Percentiles rank a stretch among this genome's conserved stretches.
Evolutionary conservation across 2,888 invertebrate genomes (phyloP).

Genomic region (Fragum fragum): DNA sequence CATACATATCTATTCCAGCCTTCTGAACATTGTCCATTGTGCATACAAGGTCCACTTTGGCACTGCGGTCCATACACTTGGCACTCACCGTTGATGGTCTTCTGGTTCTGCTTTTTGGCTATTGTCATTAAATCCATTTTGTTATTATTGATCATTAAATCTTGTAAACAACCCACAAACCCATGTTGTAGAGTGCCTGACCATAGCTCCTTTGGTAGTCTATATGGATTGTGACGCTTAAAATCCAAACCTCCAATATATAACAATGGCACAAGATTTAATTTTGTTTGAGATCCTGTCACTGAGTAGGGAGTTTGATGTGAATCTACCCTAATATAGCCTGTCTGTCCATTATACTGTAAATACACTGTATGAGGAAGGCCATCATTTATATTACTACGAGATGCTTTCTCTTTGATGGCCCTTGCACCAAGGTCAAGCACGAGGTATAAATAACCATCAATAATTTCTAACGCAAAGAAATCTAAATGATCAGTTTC

Average conservation of each 20-base stretch:
- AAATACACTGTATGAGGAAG: slow-evolving; percentile 97
- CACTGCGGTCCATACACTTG: slow-evolving; percentile 89
- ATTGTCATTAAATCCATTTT: slow-evolving; percentile 95
- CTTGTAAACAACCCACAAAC: slow-evolving; percentile 97
- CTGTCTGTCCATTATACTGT: slow-evolving; percentile 92
- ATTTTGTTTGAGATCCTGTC: slow-evolving; percentile 93
- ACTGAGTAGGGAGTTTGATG: slow-evolving; percentile 87
- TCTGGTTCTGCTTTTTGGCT: slow-evolving; percentile 96
- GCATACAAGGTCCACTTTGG: slow-evolving; percentile 94
- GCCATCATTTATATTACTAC: slow-evolving; percentile 93
- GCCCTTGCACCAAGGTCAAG: slow-evolving; percentile 97
- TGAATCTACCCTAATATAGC: slow-evolving; percentile 94
- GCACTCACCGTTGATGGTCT: slow-evolving; percentile 96
- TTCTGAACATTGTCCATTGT: slow-evolving; percentile 95
- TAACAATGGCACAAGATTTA: slow-evolving; percentile 95
- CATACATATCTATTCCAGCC: slow-evolving; percentile 98
- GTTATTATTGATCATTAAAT: slow-evolving; percentile 95
- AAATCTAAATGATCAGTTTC: slow-evolving; percentile 90
- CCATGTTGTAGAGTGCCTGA: slow-evolving; percentile 95
- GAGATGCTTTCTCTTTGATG: slow-evolving; percentile 90
- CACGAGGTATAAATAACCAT: slow-evolving; percentile 97
- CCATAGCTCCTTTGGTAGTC: slow-evolving; percentile 95
- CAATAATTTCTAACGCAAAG: slow-evolving; percentile 97
- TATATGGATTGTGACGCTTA: slow-evolving; percentile 89
- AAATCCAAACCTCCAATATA: slow-evolving; percentile 93